phyloP scores from a whole-genome alignment of 53 echinoderm and acorn worm species.

The Crossaster papposus region DNA sequence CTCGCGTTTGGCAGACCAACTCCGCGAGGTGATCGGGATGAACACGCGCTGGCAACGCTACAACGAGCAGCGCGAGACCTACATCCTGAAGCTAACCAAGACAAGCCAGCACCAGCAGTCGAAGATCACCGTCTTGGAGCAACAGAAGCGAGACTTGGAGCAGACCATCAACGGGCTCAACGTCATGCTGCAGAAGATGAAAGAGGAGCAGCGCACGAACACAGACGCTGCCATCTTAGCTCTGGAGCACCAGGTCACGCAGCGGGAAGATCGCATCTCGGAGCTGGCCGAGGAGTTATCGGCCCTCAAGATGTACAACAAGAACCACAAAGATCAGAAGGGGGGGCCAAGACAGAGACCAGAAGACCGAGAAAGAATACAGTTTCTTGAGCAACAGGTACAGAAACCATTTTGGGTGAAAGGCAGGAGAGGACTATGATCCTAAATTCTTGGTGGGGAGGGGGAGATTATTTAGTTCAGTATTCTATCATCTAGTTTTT shows the following conservation, averaged over 20 bases:
- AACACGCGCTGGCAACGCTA: constrained; percentile 67
- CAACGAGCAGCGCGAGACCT: constrained; percentile 60
- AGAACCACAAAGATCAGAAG: not conserved
- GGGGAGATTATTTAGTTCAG: too few relatives aligned
- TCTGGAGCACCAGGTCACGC: constrained; percentile 53
- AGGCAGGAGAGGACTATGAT: too few relatives aligned
- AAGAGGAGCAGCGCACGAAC: constrained; percentile 23
- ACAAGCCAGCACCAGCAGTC: constrained; percentile 62
- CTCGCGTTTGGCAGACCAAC: constrained; percentile 51
- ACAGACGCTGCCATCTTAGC: constrained; percentile 51
- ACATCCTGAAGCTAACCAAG: constrained; percentile 55
- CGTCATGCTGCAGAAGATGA: constrained; percentile 39
- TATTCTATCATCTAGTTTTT: too few relatives aligned
- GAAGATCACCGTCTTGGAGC: constrained; percentile 59
- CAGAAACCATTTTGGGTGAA: too few relatives aligned
- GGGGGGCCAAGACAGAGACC: not conserved
- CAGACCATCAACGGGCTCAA: constrained; percentile 45
- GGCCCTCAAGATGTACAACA: constrained; percentile 3
- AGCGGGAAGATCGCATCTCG: constrained; percentile 40
- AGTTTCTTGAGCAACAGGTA: constrained; percentile 56
- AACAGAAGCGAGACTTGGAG: constrained; percentile 35
- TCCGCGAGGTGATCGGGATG: constrained; percentile 62
- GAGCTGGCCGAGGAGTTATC: constrained; percentile 30
- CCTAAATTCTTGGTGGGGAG: too few relatives aligned
- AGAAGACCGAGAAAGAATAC: constrained; percentile 48